phyloP scores from a whole-genome alignment of 2,888 invertebrate species.

The Plebejus argus region DNA sequence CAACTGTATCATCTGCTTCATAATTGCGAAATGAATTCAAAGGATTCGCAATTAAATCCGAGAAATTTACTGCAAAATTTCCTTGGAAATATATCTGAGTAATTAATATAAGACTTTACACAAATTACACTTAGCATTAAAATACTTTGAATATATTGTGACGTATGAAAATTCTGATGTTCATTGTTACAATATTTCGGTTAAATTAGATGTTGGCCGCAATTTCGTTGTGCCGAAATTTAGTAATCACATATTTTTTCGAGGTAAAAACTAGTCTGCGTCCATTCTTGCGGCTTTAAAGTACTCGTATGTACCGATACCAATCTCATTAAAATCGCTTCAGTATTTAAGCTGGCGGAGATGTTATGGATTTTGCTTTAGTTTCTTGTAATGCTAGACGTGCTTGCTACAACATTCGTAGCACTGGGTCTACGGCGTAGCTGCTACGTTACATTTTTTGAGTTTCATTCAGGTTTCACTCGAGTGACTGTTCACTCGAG shows the following conservation, averaged over 20 bases:
- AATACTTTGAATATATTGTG: neutral
- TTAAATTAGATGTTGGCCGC: neutral
- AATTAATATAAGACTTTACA: neutral
- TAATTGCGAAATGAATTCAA: conserved; percentile 11
- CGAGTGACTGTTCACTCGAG: neutral
- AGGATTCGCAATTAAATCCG: neutral
- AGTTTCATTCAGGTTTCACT: neutral
- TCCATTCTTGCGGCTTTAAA: too few species aligned
- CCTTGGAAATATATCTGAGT: neutral
- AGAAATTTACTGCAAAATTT: neutral
- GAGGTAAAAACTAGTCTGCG: too few species aligned
- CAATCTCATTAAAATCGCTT: too few species aligned
- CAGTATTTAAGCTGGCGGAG: too few species aligned
- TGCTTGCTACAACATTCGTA: neutral
- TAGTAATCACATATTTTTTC: too few species aligned
- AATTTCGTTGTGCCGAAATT: neutral
- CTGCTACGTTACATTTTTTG: neutral
- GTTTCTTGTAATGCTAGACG: too few species aligned
- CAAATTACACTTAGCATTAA: neutral
- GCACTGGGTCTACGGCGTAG: conserved; percentile 2
- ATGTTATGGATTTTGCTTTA: too few species aligned
- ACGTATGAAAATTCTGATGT: neutral
- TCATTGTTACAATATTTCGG: neutral
- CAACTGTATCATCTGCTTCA: conserved; percentile 7
- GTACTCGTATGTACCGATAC: too few species aligned